Evolutionary conservation across 1,140 invertebrate species (phyloP), one percentile per base, ranked within the genome.

Genomic region (Chymomyza costata): DNA sequence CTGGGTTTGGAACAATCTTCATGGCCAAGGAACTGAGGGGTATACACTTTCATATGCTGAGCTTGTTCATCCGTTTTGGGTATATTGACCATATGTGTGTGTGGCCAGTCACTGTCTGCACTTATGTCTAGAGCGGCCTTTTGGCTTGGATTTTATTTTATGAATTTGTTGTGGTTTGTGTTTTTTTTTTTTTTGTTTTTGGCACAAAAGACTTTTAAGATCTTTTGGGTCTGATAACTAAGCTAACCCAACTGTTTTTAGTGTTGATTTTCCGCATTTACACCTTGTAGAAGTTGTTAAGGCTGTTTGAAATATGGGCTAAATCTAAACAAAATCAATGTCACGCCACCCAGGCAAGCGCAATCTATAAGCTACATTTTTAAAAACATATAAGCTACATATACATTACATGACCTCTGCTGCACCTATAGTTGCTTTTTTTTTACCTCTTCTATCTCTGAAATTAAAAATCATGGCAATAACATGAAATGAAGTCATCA

Each of bases 401-500:
- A n/a, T 48, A 31, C 44, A n/a, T 28, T 47, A 52, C 32, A 57
- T 58, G 68, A 71, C 68, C 68, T 57, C 57, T 71, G 68, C 41
- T 19, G 46, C 65, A 49, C 32, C 66, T n/a, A n/a, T n/a, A n/a
- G n/a, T n/a, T n/a, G n/a, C n/a, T n/a, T n/a, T n/a, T n/a, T n/a
- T n/a, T n/a, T n/a, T n/a, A n/a, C n/a, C n/a, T n/a, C n/a, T n/a
- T n/a, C n/a, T n/a, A n/a, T n/a, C n/a, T n/a, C n/a, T n/a, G n/a
- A n/a, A n/a, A n/a, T n/a, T n/a, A n/a, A 43, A 40, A 25, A 17
- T 15, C 30, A 55, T 46, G 49, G 50, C 40, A 21, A 18, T n/a
- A 52, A 62, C 67, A 71, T 34, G 62, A 62, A 70, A 66, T 67
- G 68, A 71, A 71, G 68, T 71, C 68, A 71, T 71, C 68, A 68